These are phyloP conservation scores for Caenorhabditis sp. DNA, from an alignment of 2,888 invertebrate species.

Conservation along the genomic window DNA sequence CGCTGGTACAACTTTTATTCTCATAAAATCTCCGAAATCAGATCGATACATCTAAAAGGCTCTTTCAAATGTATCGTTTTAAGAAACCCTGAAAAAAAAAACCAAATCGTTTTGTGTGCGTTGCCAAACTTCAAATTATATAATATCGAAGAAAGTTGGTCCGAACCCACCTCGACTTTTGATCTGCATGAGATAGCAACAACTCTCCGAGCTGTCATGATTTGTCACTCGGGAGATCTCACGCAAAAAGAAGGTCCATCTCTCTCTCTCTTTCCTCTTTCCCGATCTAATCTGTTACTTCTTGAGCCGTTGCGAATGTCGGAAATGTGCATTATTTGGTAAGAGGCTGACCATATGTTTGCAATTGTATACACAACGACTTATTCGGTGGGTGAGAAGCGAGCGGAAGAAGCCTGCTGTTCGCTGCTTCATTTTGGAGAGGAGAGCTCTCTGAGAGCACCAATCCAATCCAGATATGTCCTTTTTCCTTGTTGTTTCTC, in stretches of 20 bases:
- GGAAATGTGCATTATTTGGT: no score
- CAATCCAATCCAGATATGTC: conserved; percentile 18
- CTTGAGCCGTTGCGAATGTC: neutral
- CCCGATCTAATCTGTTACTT: neutral
- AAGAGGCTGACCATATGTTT: conserved; percentile 33
- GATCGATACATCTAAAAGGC: no score
- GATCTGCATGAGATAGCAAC: neutral
- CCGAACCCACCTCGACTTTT: no score
- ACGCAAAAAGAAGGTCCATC: neutral
- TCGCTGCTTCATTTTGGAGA: no score
- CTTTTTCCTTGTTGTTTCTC: neutral
- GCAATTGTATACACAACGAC: conserved; percentile 49
- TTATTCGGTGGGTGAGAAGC: conserved; percentile 34
- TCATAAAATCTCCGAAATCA: no score
- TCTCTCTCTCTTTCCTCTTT: conserved; percentile 6
- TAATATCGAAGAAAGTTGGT: no score
- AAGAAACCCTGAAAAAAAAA: no score
- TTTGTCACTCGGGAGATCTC: conserved; percentile 17
- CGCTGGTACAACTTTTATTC: no score
- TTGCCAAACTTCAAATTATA: no score
- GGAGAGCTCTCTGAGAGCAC: neutral
- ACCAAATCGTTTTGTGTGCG: no score
- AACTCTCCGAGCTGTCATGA: conserved; percentile 10
- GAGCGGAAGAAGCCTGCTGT: conserved; percentile 11
- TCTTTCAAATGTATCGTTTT: no score